Evolutionary conservation across 1,140 invertebrate species (phyloP).

Genomic region (Fragariocoptes setiger): DNA sequence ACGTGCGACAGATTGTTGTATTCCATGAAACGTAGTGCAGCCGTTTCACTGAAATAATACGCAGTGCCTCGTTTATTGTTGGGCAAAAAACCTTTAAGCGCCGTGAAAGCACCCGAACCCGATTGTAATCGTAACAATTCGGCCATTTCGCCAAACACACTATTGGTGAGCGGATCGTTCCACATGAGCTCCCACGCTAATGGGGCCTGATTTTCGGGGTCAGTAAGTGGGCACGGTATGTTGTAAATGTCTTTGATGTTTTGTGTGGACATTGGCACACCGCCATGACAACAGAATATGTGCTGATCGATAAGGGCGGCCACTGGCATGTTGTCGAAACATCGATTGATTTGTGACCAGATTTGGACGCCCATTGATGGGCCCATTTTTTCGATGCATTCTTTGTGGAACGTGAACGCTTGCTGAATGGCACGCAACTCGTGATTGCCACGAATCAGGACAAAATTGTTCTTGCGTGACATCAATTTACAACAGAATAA

Average conservation of each 20-base stretch:
- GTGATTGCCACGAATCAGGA: slow-evolving; percentile 28
- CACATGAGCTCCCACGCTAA: slow-evolving; percentile 39
- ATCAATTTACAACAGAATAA: slow-evolving; percentile 27
- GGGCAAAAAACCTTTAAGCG: slow-evolving; percentile 27
- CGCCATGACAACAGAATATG: slow-evolving; percentile 38
- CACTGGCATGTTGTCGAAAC: slow-evolving; percentile 32
- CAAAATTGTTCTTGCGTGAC: slow-evolving; percentile 22
- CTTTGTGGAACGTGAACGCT: slow-evolving; percentile 31
- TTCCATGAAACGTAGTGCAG: slow-evolving; percentile 28
- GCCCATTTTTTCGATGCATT: slow-evolving; percentile 30
- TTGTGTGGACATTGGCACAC: slow-evolving; percentile 27
- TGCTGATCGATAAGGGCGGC: slow-evolving; percentile 32
- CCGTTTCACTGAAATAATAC: slow-evolving; percentile 31
- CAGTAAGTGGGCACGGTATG: slow-evolving; percentile 26
- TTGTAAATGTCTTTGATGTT: slow-evolving; percentile 23
- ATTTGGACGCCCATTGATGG: slow-evolving; percentile 24
- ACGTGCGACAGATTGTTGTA: slow-evolving; percentile 30
- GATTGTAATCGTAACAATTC: slow-evolving; percentile 3
- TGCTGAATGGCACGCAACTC: slow-evolving; percentile 29
- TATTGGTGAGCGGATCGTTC: slow-evolving; percentile 29
- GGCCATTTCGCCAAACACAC: slow-evolving; percentile 4
- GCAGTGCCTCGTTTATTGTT: slow-evolving; percentile 33
- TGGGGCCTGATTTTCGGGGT: slow-evolving; percentile 27
- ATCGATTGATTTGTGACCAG: slow-evolving; percentile 31
- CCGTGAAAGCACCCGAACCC: not conserved